Evolutionary conservation across 37 sponge, comb jelly and placozoan species (phyloP).

Genomic region (Chondrilla cf. caribensis): DNA sequence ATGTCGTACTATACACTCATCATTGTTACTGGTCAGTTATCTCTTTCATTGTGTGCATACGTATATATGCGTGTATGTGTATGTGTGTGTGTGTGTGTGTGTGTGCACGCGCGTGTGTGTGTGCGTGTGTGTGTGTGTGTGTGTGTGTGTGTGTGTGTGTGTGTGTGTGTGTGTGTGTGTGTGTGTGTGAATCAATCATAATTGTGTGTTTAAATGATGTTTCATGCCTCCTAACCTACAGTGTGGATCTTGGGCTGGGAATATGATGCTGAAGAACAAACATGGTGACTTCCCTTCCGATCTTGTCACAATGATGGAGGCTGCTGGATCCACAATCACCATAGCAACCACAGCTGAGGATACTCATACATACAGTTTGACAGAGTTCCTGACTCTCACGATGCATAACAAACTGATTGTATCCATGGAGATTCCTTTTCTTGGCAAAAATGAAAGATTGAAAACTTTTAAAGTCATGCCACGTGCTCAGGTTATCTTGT

Average conservation of each 20-base stretch:
- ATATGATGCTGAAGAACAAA: constrained; percentile 61
- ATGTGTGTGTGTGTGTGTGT: too few relatives aligned
- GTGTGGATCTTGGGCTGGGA: constrained; percentile 75
- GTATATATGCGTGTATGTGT: too few relatives aligned
- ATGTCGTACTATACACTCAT: too few relatives aligned
- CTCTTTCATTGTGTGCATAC: too few relatives aligned
- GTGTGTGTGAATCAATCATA: too few relatives aligned
- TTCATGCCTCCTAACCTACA: too few relatives aligned
- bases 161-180: too few relatives aligned
- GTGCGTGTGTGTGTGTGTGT: too few relatives aligned
- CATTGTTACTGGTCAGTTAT: too few relatives aligned
- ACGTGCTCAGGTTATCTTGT: constrained; percentile 45
- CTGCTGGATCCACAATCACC: constrained; percentile 58
- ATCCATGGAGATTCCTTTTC: constrained; percentile 59
- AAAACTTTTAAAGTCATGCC: constrained; percentile 79
- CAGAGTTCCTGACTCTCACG: constrained; percentile 51
- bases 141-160: too few relatives aligned
- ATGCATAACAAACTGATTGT: constrained; percentile 64
- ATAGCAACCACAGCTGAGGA: constrained; percentile 28
- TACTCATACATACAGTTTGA: constrained; percentile 17
- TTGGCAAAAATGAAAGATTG: constrained; percentile 9
- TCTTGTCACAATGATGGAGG: constrained; percentile 69
- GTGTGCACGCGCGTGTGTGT: too few relatives aligned
- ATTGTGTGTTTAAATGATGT: too few relatives aligned
- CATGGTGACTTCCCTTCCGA: constrained; percentile 74